phyloP scores from a whole-genome alignment of 2,113 vertebrate species.

The Tonatia bakeri region DNA sequence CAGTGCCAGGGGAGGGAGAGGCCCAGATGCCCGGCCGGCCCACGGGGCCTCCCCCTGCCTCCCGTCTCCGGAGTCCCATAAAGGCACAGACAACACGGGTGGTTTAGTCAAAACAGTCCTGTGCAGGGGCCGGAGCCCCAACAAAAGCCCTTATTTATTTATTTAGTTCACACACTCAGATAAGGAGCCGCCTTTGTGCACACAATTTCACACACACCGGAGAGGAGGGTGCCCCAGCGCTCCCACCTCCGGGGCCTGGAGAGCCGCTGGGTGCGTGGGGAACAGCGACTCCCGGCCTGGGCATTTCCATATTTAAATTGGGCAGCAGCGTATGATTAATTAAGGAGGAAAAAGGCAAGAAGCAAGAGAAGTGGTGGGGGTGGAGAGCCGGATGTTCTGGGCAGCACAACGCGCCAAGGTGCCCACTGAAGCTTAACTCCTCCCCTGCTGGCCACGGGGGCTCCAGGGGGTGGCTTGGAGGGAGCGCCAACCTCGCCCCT shows the following conservation, averaged over 20 bases:
- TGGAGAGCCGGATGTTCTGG: constrained; percentile 53
- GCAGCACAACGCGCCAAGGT: constrained; percentile 45
- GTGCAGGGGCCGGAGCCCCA: constrained; percentile 64
- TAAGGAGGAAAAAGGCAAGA: constrained; percentile 72
- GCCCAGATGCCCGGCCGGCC: constrained; percentile 66
- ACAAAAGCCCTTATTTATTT: constrained; percentile 77
- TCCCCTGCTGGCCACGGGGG: not conserved
- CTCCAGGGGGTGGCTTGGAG: fast-evolving
- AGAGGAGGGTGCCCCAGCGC: not conserved
- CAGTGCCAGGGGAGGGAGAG: constrained; percentile 59
- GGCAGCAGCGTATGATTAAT: constrained; percentile 67
- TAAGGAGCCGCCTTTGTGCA: constrained; percentile 72
- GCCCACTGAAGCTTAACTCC: constrained; percentile 58
- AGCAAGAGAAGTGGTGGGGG: constrained; percentile 50
- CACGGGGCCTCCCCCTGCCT: not conserved
- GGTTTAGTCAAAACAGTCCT: constrained; percentile 65
- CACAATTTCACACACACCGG: constrained; percentile 63
- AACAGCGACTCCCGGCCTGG: not conserved
- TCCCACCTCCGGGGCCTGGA: not conserved
- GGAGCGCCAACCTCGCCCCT: fast-evolving
- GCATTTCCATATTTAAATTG: constrained; percentile 69
- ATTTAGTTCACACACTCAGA: constrained; percentile 76
- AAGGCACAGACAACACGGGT: constrained; percentile 64
- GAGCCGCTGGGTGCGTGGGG: not conserved
- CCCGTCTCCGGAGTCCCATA: constrained; percentile 59